A percentile compares a stretch with the other conserved stretches of the same genome.
Evolutionary conservation across 1,140 invertebrate genomes (phyloP).

Genomic region (Mizuhopecten yessoensis): DNA sequence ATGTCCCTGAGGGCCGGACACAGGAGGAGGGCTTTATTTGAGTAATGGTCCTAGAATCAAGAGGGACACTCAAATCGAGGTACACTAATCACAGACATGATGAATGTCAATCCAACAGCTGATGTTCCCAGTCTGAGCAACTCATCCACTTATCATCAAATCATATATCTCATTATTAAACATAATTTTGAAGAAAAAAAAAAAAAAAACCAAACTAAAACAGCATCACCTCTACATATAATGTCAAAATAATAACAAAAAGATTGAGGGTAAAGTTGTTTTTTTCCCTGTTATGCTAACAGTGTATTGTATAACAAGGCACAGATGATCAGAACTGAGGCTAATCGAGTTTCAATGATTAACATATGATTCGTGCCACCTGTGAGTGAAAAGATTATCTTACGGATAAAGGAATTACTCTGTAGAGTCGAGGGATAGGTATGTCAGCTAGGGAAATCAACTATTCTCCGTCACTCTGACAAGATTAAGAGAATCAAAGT

Average conservation of each 20-base stretch:
- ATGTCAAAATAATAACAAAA: too few species aligned
- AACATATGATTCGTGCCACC: neutral
- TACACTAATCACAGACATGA: neutral
- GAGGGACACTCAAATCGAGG: slow-evolving; percentile 6
- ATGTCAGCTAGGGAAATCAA: neutral
- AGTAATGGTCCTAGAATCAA: slow-evolving; percentile 5
- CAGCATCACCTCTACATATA: too few species aligned
- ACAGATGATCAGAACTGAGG: neutral
- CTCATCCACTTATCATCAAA: neutral
- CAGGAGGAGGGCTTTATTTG: neutral
- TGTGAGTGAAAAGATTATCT: neutral
- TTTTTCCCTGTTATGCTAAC: neutral
- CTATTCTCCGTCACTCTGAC: neutral
- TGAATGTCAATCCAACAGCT: neutral
- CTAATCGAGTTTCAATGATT: neutral
- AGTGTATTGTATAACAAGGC: neutral
- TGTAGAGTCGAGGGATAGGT: neutral
- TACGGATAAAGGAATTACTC: neutral
- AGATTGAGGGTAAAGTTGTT: too few species aligned
- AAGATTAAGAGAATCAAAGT: neutral
- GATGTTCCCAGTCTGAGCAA: neutral
- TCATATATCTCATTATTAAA: neutral
- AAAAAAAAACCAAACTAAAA: too few species aligned
- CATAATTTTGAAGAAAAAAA: neutral
- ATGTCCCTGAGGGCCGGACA: neutral